phyloP scores from a whole-genome alignment of 2,113 vertebrate species.

The Gobio gobio region DNA sequence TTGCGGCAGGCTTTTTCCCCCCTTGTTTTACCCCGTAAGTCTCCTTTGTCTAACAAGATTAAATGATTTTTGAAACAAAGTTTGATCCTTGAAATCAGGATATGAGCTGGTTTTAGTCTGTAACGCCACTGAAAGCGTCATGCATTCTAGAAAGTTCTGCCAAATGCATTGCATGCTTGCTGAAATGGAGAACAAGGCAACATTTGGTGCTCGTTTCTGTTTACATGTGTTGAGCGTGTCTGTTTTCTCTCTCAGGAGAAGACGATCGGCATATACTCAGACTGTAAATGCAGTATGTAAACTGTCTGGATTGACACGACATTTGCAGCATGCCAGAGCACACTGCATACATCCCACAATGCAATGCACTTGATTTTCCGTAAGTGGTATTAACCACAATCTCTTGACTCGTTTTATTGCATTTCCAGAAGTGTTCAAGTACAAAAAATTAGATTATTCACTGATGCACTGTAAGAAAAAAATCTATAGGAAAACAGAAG shows the following conservation, averaged over 20 bases:
- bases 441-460: not conserved
- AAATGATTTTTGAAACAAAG: slow-evolving; percentile 55
- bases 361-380: not conserved
- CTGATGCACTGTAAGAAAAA: not conserved
- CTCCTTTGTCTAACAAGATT: slow-evolving; percentile 58
- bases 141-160: slow-evolving; percentile 24
- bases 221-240: slow-evolving; percentile 12
- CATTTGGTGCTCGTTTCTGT: not conserved
- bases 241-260: not conserved
- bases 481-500: not conserved
- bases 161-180: slow-evolving; percentile 17
- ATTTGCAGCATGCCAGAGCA: not conserved
- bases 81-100: slow-evolving; percentile 60
- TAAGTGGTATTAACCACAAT: not conserved
- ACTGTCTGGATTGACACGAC: not conserved
- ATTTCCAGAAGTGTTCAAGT: not conserved
- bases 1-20: slow-evolving; percentile 43
- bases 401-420: not conserved
- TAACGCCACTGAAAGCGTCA: slow-evolving; percentile 21
- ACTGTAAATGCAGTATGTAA: not conserved
- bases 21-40: slow-evolving; percentile 56
- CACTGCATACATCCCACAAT: not conserved
- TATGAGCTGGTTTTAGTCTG: slow-evolving; percentile 47
- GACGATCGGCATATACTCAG: not conserved
- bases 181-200: not conserved